A percentile compares a stretch with the other conserved stretches of the same genome.
Conservation (phyloP, 2,113 vertebrate genomes). For the Zonotrichia leucophrys region DNA sequence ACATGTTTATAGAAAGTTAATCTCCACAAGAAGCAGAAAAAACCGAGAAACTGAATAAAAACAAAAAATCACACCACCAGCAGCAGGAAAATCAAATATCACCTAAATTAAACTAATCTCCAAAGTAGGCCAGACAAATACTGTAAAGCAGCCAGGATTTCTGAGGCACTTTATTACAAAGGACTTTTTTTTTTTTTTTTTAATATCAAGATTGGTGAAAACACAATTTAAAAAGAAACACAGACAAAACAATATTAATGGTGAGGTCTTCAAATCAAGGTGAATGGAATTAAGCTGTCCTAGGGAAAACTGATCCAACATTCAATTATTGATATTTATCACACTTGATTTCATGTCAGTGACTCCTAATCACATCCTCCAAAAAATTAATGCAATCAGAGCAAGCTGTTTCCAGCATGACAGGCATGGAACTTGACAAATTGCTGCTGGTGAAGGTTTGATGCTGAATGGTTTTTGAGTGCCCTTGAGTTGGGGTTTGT, state of each 20-base stretch:
- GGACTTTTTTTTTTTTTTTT: neutral
- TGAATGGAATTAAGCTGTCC: neutral
- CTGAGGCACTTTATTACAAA: neutral
- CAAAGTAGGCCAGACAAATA: neutral
- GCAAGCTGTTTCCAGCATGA: neutral
- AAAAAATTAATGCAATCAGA: neutral
- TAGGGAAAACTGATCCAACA: neutral
- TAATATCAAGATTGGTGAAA: neutral
- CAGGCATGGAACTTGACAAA: neutral
- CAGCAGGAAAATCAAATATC: neutral
- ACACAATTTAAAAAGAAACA: neutral
- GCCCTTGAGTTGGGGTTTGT: neutral
- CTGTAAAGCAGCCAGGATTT: neutral
- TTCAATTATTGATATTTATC: neutral
- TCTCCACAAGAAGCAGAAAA: neutral
- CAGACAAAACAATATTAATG: neutral
- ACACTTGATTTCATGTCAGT: neutral
- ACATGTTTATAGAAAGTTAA: constrained; percentile 38
- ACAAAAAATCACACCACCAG: neutral
- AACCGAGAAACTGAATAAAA: neutral
- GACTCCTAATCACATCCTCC: neutral
- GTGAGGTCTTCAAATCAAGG: neutral
- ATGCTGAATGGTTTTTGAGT: neutral
- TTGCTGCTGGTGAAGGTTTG: neutral
- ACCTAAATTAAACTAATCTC: neutral